Conservation (phyloP, 2,113 vertebrate genomes). For the Mormoops blainvillei region DNA sequence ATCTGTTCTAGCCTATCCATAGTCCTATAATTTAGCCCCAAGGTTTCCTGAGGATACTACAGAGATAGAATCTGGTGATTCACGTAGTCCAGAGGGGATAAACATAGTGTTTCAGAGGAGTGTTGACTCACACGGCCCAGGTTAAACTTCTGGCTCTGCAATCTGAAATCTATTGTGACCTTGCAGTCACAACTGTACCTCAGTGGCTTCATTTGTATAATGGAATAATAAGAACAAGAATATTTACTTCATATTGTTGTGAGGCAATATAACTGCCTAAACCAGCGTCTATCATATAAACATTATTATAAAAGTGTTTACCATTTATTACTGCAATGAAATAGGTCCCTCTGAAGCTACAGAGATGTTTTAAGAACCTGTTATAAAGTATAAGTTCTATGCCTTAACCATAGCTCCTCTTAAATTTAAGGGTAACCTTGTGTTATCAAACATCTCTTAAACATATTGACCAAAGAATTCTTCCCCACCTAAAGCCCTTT, state of each 20-base stretch:
- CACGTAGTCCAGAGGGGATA: background rate
- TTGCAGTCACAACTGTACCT: background rate
- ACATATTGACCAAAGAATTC: background rate
- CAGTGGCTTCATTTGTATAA: background rate
- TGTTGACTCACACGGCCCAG: background rate
- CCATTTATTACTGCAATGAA: constrained; percentile 23
- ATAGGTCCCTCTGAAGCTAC: background rate
- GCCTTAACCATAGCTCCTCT: background rate
- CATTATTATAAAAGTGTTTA: background rate
- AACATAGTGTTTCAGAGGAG: background rate
- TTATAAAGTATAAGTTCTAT: background rate
- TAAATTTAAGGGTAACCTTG: background rate
- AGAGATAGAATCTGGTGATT: background rate
- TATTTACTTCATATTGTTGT: background rate
- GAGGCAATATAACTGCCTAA: background rate
- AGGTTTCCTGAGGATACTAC: background rate
- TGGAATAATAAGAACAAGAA: background rate
- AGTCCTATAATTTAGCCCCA: constrained; percentile 3
- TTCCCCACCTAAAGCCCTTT: background rate
- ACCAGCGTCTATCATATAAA: background rate
- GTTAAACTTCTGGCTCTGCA: background rate
- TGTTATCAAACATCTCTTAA: background rate
- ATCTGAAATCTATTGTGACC: background rate
- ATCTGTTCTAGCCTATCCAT: background rate
- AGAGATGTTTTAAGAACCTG: background rate